These are phyloP conservation scores for Myopa testacea DNA, from an alignment of 2,888 invertebrate species.

Conservation along the genomic window DNA sequence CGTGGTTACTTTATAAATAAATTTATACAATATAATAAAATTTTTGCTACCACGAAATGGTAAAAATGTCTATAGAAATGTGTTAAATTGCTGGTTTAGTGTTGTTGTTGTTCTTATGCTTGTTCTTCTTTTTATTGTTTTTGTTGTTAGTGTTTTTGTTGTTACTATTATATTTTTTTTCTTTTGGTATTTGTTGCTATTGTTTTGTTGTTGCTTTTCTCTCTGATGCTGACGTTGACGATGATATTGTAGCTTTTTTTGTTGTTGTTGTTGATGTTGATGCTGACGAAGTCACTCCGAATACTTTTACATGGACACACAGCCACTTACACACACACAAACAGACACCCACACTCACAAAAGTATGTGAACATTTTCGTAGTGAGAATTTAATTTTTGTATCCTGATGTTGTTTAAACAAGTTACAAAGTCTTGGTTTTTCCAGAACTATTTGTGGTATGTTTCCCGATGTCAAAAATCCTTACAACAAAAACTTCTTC, in stretches of 20 bases:
- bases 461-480: too few species aligned
- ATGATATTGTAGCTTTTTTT: too few species aligned
- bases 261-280: not conserved
- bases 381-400: not conserved
- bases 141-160: too few species aligned
- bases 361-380: not conserved
- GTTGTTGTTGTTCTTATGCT: too few species aligned
- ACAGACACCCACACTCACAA: not conserved
- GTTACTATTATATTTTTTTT: too few species aligned
- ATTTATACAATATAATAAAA: constrained; percentile 46
- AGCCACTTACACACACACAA: not conserved
- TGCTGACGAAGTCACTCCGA: not conserved
- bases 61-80: constrained; percentile 19
- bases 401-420: not conserved
- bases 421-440: not conserved
- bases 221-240: too few species aligned
- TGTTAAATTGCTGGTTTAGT: not conserved
- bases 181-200: too few species aligned
- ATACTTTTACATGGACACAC: not conserved
- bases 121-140: too few species aligned
- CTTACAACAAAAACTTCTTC: too few species aligned
- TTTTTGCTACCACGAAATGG: constrained; percentile 37
- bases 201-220: too few species aligned
- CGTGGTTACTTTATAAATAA: constrained; percentile 51
- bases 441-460: too few species aligned